A percentile compares a stretch with the other conserved stretches of the same genome.
Conservation (phyloP, 2,113 vertebrate genomes). For the Lampris incognitus region DNA sequence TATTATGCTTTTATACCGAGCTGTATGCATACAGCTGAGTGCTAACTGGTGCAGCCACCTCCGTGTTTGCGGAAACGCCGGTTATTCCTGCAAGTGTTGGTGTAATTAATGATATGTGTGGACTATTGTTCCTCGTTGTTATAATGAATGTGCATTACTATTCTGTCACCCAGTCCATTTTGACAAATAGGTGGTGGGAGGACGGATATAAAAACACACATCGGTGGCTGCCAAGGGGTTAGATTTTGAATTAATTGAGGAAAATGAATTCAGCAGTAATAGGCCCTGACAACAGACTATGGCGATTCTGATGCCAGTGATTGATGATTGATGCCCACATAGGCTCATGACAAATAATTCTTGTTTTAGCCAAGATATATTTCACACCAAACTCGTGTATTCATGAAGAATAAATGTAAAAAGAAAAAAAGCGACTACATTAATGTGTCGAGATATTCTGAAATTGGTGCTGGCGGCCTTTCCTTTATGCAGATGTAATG, state of each 20-base stretch:
- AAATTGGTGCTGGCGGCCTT: not conserved
- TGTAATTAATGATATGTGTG: conserved; percentile 83
- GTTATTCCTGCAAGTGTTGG: conserved; percentile 57
- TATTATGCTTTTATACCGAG: too few species aligned
- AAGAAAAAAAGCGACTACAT: conserved; percentile 7
- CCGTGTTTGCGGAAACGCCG: conserved; percentile 33
- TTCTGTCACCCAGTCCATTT: conserved; percentile 83
- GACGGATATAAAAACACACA: conserved; percentile 80
- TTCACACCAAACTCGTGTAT: conserved; percentile 66
- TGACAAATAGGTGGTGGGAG: conserved; percentile 85
- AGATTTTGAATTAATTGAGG: conserved; percentile 86
- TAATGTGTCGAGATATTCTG: conserved; percentile 2
- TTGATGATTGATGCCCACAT: conserved; percentile 81
- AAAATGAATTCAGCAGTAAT: conserved; percentile 85
- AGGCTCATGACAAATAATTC: conserved; percentile 78
- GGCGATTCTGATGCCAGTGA: conserved; percentile 81
- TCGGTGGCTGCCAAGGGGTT: conserved; percentile 79
- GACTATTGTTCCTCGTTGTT: conserved; percentile 81
- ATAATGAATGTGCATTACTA: conserved; percentile 85
- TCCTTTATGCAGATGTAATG: not conserved
- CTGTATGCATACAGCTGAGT: not conserved
- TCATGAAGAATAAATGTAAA: conserved; percentile 69
- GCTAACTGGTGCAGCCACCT: conserved; percentile 1
- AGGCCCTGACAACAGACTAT: conserved; percentile 82
- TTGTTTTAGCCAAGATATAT: conserved; percentile 64